Conservation (phyloP, 2,113 vertebrate species). For the Neodon shergylaensis region DNA sequence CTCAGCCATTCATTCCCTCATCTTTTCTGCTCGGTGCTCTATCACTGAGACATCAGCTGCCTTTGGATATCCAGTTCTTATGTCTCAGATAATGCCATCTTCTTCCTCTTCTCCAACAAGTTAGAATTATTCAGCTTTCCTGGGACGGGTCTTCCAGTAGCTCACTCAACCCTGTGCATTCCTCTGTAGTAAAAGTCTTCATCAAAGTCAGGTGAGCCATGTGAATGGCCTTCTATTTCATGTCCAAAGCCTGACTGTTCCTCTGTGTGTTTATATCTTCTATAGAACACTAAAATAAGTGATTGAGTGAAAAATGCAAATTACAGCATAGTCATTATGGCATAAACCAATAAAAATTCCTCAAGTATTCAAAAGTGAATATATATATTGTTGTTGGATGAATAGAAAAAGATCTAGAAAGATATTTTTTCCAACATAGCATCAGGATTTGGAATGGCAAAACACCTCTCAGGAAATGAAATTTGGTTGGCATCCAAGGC, state of each 20-base stretch:
- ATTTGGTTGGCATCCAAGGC: background rate
- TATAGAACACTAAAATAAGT: background rate
- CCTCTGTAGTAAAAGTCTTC: background rate
- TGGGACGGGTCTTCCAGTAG: background rate
- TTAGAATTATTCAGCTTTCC: background rate
- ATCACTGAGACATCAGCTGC: background rate
- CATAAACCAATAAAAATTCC: background rate
- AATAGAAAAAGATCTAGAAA: background rate
- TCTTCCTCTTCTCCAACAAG: background rate
- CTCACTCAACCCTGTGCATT: background rate
- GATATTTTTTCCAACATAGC: background rate
- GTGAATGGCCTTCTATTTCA: background rate
- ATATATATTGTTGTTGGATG: background rate
- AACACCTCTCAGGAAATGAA: background rate
- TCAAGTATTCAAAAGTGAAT: background rate
- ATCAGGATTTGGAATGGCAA: background rate
- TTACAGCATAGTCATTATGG: background rate
- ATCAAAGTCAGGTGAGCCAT: background rate
- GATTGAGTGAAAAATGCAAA: background rate
- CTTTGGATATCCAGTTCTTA: background rate
- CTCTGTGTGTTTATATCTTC: background rate
- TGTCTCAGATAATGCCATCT: background rate
- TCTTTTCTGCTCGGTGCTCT: background rate
- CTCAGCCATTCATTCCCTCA: background rate
- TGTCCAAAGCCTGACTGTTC: background rate